Conservation (phyloP, 2,888 invertebrate genomes). For the Drosophila multiciliata region DNA sequence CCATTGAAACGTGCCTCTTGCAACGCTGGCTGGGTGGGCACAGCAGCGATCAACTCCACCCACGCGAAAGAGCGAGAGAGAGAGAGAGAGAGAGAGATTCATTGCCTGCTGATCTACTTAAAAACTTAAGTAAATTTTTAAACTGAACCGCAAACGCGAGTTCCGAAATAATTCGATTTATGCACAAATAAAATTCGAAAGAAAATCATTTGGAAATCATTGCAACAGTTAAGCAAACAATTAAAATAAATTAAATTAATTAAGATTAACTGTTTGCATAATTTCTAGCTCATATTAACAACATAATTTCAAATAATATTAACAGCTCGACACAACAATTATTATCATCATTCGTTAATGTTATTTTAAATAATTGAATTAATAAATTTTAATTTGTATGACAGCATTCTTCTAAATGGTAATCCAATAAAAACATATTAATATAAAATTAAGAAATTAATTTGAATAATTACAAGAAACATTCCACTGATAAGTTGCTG, state of each 20-base stretch:
- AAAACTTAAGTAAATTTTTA: background rate
- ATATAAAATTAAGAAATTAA: background rate
- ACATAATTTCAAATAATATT: background rate
- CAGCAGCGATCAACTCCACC: conserved; percentile 22
- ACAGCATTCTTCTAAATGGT: background rate
- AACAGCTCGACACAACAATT: background rate
- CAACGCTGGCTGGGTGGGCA: conserved; percentile 36
- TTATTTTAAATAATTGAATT: background rate
- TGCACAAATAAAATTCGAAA: background rate
- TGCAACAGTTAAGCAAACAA: background rate
- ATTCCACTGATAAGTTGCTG: too few relatives aligned
- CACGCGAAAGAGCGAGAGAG: background rate
- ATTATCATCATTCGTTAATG: background rate
- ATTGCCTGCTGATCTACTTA: background rate
- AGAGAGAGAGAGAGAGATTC: conserved; percentile 1
- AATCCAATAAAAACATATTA: background rate
- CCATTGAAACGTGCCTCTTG: conserved; percentile 33
- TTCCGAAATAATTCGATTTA: background rate
- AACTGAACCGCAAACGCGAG: background rate
- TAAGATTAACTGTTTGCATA: background rate
- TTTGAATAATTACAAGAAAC: background rate
- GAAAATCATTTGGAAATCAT: background rate
- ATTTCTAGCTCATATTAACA: background rate
- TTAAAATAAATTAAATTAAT: too few relatives aligned
- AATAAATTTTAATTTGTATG: background rate